Evolutionary conservation across 2,797 vertebrate genomes (phyloP), one percentile per base, ranked within the genome.

Genomic region (Helicolenus hilgendorfi): DNA sequence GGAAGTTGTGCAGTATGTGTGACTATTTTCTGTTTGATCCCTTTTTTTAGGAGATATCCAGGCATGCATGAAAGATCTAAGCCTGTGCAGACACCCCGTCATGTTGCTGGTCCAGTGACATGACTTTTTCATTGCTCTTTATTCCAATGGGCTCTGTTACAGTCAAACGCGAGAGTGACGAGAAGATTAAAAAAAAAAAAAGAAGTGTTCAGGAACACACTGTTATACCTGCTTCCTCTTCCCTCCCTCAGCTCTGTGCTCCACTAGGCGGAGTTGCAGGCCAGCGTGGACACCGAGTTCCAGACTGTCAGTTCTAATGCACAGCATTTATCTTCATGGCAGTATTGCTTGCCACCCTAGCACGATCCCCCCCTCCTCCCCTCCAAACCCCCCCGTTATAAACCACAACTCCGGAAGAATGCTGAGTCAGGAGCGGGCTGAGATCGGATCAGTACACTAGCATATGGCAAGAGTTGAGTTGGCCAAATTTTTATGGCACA

Each of bases 271-370:
- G 92, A 92, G 91, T 85, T 63, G 70, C 83, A 85, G 84, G 58
- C 76, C 79, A 79, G 41, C 80, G 29, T 58, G 72, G 83, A 72
- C 64, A 70, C 56, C 77, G 49, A 77, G 79, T 89, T 78, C 63
- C 87, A 89, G 87, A 87, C 89, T 49, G 71, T 78, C 89, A 56
- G 71, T 78, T 86, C 69, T 93, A 93, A 96, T 94, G 77, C 81
- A 77, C 79, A 77, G 72, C 91, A 96, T 96, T 93, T 87, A 94
- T 97, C 94, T 96, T 81, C 7, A 13, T 92, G 92, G 89, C 93
- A 91, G 89, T 11, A 70, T 82, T 41, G 77, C 83, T 89, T 75
- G 73, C 83, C 79, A 86, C 84, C 68, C 75, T 68, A 79, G 79
- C 77, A 87, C 15, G 33, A 77, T 87, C 84, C 11, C 76, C 72